A percentile compares a stretch with the other conserved stretches of the same genome.
These are phyloP conservation scores for Toxotes jaculatrix DNA, from an alignment of 2,113 vertebrate genomes.

Conservation along the genomic window DNA sequence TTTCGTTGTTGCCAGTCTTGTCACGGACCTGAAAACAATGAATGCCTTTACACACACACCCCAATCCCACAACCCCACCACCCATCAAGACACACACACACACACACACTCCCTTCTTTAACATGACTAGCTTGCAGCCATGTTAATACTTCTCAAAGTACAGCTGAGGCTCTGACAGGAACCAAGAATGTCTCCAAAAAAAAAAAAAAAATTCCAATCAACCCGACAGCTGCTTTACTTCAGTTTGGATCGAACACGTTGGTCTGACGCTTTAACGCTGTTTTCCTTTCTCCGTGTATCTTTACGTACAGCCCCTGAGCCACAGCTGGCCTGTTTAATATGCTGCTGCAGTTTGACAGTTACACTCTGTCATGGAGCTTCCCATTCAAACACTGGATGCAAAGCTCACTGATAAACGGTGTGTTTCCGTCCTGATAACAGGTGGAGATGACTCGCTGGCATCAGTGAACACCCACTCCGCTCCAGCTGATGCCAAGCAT, in stretches of 20 bases:
- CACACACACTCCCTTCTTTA: slow-evolving; percentile 21
- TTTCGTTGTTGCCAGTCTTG: slow-evolving; percentile 52
- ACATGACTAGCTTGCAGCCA: not conserved
- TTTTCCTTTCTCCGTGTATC: no score
- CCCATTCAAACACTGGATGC: not conserved
- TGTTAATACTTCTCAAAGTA: no score
- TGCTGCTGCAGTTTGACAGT: no score
- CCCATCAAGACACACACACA: not conserved
- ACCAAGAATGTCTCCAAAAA: no score
- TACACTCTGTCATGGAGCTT: not conserved
- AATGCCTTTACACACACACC: slow-evolving; percentile 30
- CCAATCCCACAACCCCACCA: not conserved
- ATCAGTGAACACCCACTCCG: not conserved
- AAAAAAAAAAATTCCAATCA: no score
- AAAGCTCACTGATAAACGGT: slow-evolving; percentile 15
- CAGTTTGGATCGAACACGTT: no score
- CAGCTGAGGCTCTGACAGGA: no score
- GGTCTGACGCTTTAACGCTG: no score
- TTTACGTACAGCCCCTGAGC: no score
- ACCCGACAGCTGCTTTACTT: no score
- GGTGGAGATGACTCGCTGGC: not conserved
- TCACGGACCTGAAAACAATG: slow-evolving; percentile 54
- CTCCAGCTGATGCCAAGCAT: slow-evolving; percentile 8
- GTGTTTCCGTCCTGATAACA: slow-evolving; percentile 15
- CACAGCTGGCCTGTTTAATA: no score